Evolutionary conservation across 2,113 vertebrate genomes (phyloP).

Genomic region (Pyxicephalus adspersus): DNA sequence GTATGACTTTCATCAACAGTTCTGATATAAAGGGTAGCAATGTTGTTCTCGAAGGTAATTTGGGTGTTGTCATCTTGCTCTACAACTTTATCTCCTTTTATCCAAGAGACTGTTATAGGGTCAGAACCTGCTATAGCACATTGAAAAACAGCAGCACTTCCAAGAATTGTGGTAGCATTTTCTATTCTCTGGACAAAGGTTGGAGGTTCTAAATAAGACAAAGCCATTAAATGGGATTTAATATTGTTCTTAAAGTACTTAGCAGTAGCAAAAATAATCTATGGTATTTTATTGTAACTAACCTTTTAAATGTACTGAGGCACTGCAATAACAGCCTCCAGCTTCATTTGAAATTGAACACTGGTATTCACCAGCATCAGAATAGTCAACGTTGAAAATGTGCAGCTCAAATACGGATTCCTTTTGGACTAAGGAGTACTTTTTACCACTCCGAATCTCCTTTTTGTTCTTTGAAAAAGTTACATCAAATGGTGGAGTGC

Average conservation of each 20-base stretch:
- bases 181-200: slow-evolving; percentile 86
- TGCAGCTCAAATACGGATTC: slow-evolving; percentile 80
- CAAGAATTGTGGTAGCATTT: slow-evolving; percentile 82
- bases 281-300: slow-evolving; percentile 62
- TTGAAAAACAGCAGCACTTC: slow-evolving; percentile 82
- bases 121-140: slow-evolving; percentile 81
- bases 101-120: slow-evolving; percentile 88
- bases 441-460: slow-evolving; percentile 89
- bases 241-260: background rate
- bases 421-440: slow-evolving; percentile 79
- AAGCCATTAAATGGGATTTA: slow-evolving; percentile 27
- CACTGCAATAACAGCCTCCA: slow-evolving; percentile 86
- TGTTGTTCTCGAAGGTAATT: slow-evolving; percentile 80
- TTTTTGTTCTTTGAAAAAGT: slow-evolving; percentile 92
- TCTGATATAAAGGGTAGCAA: slow-evolving; percentile 82
- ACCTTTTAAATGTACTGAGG: slow-evolving; percentile 92
- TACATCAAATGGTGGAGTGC: slow-evolving; percentile 89
- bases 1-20: slow-evolving; percentile 79
- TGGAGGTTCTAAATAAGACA: slow-evolving; percentile 79
- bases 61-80: slow-evolving; percentile 83
- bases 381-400: slow-evolving; percentile 84
- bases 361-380: slow-evolving; percentile 93
- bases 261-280: background rate
- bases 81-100: slow-evolving; percentile 92
- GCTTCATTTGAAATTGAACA: slow-evolving; percentile 89